Base-by-base conservation (phyloP, 2,113 vertebrate species). In the Spheniscus mendiculus region DNA sequence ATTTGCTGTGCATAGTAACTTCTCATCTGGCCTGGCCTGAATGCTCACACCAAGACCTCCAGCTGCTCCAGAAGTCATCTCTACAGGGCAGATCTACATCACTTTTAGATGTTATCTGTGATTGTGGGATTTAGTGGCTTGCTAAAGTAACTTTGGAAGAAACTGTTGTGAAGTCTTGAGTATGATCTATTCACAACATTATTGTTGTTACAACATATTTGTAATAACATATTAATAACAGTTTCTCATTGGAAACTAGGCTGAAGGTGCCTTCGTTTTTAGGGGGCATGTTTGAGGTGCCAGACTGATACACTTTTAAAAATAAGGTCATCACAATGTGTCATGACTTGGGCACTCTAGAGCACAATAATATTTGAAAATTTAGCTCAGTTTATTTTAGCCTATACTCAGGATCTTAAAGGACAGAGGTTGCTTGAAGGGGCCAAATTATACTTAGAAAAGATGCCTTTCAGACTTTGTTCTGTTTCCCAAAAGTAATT, bases 261-360 rank as follows among this genome's bases (percentile, higher is more conserved):
- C 47, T 76, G 86, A 63, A 63, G 50, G 50, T 50, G 19, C 42
- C 38, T 65, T n/a, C 11, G 3, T 50, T 85, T 56, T 11, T 86
- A 1, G 0, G n/a, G 50, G 36, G 7, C 7, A 10, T 1, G 3
- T 3, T 53, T 53, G 50, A 11, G 15, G 17, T 72, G 19, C 26
- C n/a, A 52, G 36, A n/a, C 25, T 20, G 47, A 66, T 30, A 5
- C 2, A 5, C 12, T 52, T 65, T 5, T 56, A 42, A 61, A 88
- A 92, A 52, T 11, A 74, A 86, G 49, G 21, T 65, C 30, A 13
- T 11, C 42, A 34, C 52, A 49, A 8, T 17, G 18, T 69, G 65
- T 27, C 17, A 15, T 2, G n/a, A 32, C 44, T 82, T 1, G 2
- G 32, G 20, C 36, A 12, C 21, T 62, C 53, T 10, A 18, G n/a